Evolutionary conservation across 2,797 vertebrate species (phyloP), one percentile per base, ranked within the genome.

Genomic region (Loriculus beryllinus): DNA sequence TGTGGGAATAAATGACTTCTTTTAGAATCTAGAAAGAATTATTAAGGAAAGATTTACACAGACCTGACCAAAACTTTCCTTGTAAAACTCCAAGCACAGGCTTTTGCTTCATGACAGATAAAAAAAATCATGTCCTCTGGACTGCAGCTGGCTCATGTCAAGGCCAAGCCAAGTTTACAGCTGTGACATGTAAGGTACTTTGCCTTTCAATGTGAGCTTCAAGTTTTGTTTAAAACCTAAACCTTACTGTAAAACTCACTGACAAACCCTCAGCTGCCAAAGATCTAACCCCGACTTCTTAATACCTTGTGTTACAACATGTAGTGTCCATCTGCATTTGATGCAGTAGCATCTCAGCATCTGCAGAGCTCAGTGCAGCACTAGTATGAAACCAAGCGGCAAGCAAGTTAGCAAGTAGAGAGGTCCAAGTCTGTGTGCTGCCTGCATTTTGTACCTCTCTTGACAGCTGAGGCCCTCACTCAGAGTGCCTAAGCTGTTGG

Each of bases 321-420:
- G 4, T 26, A 56, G 1, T 48, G 42, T 76, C 74, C 74, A 48
- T n/a, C 43, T 79, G 35, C 80, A 33, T 51, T 65, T 70, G 13
- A 18, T 22, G 14, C 0, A 42, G 51, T 14, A 48, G n/a, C 31
- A 47, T 40, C 43, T 71, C 69, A 14, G 3, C 12, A 14, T 37
- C 56, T 52, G 39, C 57, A 70, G 62, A 87, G 47, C 33, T 48
- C 1, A 0, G 19, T 6, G 2, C 52, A 71, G 60, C 65, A 43
- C 28, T 31, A 1, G 8, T 12, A 19, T 15, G 35, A 88, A 84
- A 69, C 14, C 0, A 0, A 56, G 28, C 3, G 33, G 12, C 62
- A 68, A 54, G 69, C 4, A 7, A 35, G 28, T n/a, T n/a, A n/a
- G 35, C 39, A 77, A 74, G 26, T 3, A 40, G 56, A 48, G 29